Conservation (phyloP, 2,797 vertebrate species). For the Tamandua tetradactyla region DNA sequence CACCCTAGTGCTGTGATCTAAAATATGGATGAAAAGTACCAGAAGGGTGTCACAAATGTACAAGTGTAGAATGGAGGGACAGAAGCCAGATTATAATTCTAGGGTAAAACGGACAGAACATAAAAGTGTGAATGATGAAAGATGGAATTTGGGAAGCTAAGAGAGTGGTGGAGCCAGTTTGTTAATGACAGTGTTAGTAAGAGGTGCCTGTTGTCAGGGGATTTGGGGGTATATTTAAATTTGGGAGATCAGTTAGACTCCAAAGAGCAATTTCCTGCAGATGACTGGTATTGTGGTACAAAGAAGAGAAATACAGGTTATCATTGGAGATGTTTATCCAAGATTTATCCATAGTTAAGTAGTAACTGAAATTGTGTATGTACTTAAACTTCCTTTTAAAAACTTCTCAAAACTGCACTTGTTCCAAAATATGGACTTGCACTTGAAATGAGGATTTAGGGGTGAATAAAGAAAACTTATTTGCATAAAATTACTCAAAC, state of each 20-base stretch:
- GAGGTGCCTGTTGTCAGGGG: not conserved
- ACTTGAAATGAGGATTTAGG: conserved; percentile 54
- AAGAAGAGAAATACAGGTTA: conserved; percentile 13
- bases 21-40: not conserved
- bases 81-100: conserved; percentile 29
- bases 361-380: conserved; percentile 53
- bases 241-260: conserved; percentile 30
- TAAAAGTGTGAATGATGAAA: not conserved
- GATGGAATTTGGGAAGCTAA: not conserved
- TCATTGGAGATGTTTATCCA: conserved; percentile 25
- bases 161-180: not conserved
- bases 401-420: conserved; percentile 54
- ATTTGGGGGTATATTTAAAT: not conserved
- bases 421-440: conserved; percentile 63
- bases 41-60: not conserved
- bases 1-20: not conserved
- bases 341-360: conserved; percentile 55
- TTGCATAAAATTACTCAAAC: conserved; percentile 70
- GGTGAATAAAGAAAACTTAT: conserved; percentile 65
- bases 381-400: conserved; percentile 54
- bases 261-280: not conserved
- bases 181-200: conserved; percentile 13
- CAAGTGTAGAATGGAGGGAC: not conserved
- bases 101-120: not conserved
- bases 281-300: not conserved